These are phyloP conservation scores for Papilio demoleus DNA, from an alignment of 2,888 invertebrate species.

Conservation along the genomic window DNA sequence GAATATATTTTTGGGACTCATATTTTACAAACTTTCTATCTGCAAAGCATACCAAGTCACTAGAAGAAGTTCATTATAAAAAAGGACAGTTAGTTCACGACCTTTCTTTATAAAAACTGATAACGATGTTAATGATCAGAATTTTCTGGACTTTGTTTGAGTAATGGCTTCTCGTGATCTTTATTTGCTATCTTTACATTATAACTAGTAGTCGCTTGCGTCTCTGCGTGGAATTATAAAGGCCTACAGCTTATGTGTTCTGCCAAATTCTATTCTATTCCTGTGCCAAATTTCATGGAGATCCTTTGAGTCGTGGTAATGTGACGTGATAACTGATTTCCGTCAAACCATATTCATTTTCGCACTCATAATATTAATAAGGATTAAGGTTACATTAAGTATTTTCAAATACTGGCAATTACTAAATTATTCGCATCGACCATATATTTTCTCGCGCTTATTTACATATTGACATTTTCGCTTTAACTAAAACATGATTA, in stretches of 20 bases:
- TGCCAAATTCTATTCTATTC: too few species aligned
- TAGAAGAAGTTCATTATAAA: background rate
- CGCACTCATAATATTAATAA: too few species aligned
- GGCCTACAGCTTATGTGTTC: too few species aligned
- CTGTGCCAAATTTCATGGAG: too few species aligned
- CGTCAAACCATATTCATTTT: too few species aligned
- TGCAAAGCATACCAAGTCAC: background rate
- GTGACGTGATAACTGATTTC: too few species aligned
- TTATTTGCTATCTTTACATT: background rate
- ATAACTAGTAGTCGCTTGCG: background rate
- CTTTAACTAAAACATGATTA: background rate
- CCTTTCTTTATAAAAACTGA: constrained; percentile 2
- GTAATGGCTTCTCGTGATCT: background rate
- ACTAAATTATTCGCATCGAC: background rate
- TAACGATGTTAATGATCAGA: background rate
- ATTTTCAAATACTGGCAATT: too few species aligned
- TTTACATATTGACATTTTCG: background rate
- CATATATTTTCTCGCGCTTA: background rate
- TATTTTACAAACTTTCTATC: background rate
- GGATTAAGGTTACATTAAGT: too few species aligned
- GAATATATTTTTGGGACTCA: too few species aligned
- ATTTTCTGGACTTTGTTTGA: background rate
- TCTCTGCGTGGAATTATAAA: too few species aligned
- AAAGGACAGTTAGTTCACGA: background rate
- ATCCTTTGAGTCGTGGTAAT: too few species aligned